phyloP scores from a whole-genome alignment of 2,113 vertebrate species.

The Antechinus flavipes region DNA sequence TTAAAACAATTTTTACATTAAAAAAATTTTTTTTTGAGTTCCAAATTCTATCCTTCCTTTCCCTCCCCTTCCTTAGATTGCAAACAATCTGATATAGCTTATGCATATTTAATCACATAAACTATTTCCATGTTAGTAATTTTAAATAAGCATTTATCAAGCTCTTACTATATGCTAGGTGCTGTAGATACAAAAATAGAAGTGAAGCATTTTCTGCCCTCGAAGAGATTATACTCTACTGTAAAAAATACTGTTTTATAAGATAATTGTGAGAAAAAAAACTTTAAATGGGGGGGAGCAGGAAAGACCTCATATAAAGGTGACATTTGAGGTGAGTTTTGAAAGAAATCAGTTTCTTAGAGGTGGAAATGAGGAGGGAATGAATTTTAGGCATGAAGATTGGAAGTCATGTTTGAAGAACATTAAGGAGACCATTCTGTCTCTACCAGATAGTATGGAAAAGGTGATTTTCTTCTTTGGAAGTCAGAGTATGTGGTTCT shows the following conservation, averaged over 20 bases:
- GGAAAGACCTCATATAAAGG: neutral
- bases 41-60: neutral
- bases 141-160: neutral
- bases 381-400: neutral
- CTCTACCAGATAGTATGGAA: neutral
- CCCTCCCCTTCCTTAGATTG: neutral
- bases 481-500: neutral
- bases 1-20: too few species aligned
- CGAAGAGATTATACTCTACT: neutral
- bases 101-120: neutral
- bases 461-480: neutral
- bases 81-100: neutral
- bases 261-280: neutral
- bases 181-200: neutral
- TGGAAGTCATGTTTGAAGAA: neutral
- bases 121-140: neutral
- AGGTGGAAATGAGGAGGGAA: neutral
- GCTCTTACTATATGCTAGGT: neutral
- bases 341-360: neutral
- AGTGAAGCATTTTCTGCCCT: neutral
- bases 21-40: neutral
- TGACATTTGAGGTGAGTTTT: neutral
- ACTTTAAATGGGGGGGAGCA: neutral
- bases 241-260: neutral
- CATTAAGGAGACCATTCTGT: neutral